These are phyloP conservation scores for Gyps fulvus DNA, from an alignment of 2,113 vertebrate species.

Conservation along the genomic window DNA sequence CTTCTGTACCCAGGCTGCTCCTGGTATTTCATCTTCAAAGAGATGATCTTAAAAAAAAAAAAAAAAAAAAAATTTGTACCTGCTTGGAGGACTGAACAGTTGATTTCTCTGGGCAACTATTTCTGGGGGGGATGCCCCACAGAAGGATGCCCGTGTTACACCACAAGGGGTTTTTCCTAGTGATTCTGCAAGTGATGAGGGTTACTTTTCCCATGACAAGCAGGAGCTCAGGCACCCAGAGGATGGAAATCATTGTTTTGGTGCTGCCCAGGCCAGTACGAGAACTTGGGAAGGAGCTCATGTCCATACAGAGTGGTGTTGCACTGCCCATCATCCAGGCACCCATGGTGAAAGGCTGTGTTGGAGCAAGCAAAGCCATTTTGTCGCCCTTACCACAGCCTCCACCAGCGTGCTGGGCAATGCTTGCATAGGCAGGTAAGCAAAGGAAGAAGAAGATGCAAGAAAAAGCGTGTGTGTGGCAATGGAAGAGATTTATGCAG, in stretches of 20 bases:
- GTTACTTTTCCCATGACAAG: neutral
- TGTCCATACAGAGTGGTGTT: fast-evolving
- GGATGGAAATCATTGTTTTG: neutral
- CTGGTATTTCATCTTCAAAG: neutral
- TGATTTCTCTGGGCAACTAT: neutral
- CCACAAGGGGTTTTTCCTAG: too few relatives aligned
- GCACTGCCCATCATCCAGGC: neutral
- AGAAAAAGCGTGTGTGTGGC: neutral
- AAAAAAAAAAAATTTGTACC: neutral
- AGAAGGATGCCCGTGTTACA: neutral
- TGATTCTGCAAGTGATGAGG: neutral
- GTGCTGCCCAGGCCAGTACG: neutral
- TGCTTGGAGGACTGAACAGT: neutral
- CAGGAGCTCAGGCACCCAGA: neutral
- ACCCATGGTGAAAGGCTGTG: neutral
- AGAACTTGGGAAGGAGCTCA: neutral
- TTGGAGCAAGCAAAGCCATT: neutral
- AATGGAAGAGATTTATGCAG: neutral
- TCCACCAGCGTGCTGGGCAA: neutral
- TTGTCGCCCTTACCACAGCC: neutral
- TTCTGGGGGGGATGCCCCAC: neutral
- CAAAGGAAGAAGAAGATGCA: too few relatives aligned
- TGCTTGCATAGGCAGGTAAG: neutral
- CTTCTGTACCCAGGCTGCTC: neutral
- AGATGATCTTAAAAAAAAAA: neutral